Evolutionary conservation across 2,888 invertebrate genomes (phyloP), one percentile per base, ranked within the genome.

Genomic region (Odontomyia ornata): DNA sequence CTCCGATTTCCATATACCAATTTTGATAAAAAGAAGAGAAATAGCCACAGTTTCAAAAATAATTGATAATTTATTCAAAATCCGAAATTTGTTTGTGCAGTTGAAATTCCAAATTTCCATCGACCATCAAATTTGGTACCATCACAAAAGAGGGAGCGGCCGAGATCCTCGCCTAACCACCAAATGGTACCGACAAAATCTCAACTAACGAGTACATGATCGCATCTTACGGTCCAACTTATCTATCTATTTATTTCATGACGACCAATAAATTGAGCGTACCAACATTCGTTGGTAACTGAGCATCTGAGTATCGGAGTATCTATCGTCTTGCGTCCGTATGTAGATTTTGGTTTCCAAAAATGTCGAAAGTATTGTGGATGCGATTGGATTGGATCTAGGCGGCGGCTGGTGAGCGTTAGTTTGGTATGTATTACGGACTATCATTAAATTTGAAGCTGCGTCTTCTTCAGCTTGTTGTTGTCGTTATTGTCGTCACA

Each of bases 11-110:
- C 67, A 78, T 43, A 71, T 76, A 62, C 76, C 57, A 52, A 78
- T 73, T 73, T 75, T 36, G 73, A 28, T 11, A 21, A 43, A 60
- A 67, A 75, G 67, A 79, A 80, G 79, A 80, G 80, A 80, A 80
- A 76, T 77, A 75, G 77, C 76, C 77, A 72, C 72, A 36, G 78
- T 72, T 75, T 56, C 76, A 77, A 78, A 77, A 78, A 81, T 83
- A 83, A 83, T 83, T 83, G 83, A 80, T 84, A 84, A 84, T 84
- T 84, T 84, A 84, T 84, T 83, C 84, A 83, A 72, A 72, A 72
- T 72, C 11, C 11, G 36, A 36, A 21, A 21, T 72, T 27, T 52
- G 25, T 72, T 30, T 28, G 57, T 30, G 13, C 43, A 57, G 60
- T 60, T 27, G 60, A 69, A 15, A 69, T 65, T 65, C 36, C 30